Evolutionary conservation across 2,113 vertebrate species (phyloP).

Genomic region (Peromyscus polionotus): DNA sequence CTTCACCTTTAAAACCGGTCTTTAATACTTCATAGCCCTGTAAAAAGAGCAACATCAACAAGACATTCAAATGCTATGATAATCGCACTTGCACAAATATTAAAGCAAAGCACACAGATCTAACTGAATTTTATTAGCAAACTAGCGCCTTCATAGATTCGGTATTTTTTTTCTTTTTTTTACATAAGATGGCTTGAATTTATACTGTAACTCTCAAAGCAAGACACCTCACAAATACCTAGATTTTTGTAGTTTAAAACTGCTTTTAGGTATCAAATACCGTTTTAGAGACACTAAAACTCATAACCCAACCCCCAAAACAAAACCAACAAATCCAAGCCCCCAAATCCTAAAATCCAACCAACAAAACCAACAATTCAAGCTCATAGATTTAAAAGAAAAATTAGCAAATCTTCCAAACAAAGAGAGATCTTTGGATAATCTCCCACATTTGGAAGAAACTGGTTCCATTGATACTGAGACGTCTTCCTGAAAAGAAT

Average conservation of each 20-base stretch:
- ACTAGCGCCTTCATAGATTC: not conserved
- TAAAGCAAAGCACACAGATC: constrained; percentile 16
- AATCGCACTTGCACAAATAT: not conserved
- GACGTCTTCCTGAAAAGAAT: constrained; percentile 38
- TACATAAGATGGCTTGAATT: constrained; percentile 25
- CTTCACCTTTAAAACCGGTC: constrained; percentile 49
- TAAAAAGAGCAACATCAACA: not conserved
- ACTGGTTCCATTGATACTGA: constrained; percentile 33
- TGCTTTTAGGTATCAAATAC: constrained; percentile 41
- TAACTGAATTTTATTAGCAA: constrained; percentile 61
- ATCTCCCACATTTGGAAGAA: constrained; percentile 17
- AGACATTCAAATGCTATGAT: constrained; percentile 21
- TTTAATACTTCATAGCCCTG: not conserved
- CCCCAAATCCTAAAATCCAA: not conserved
- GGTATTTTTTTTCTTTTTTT: not conserved
- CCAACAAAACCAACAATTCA: constrained; percentile 15
- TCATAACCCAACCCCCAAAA: constrained; percentile 25
- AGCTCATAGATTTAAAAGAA: not conserved
- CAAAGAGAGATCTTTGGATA: constrained; percentile 67
- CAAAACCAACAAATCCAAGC: not conserved
- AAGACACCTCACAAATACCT: constrained; percentile 49
- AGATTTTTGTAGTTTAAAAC: constrained; percentile 53
- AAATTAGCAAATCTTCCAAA: constrained; percentile 54
- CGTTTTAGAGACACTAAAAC: constrained; percentile 10
- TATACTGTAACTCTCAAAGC: constrained; percentile 4